Evolutionary conservation across 1,140 invertebrate species (phyloP), one percentile per base, ranked within the genome.

Genomic region (Campoletis sonorensis): DNA sequence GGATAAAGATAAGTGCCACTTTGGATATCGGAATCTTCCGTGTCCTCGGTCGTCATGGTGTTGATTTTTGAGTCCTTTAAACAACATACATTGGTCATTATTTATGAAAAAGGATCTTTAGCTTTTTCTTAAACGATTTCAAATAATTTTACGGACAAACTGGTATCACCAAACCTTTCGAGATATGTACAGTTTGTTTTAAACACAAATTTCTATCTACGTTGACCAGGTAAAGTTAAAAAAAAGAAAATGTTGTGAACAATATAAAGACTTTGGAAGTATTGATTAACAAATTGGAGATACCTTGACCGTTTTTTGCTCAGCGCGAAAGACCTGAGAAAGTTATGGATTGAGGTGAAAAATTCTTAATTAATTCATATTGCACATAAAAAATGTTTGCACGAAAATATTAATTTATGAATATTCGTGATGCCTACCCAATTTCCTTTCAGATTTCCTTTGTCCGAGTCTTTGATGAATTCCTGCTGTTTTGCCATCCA

Each of bases 401-500:
- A n/a, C 71, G 27, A 27, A 16, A 26, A 40, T 73, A 11, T 33
- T 45, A 51, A n/a, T n/a, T n/a, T n/a, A n/a, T n/a, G n/a, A n/a
- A 51, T 54, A 75, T 51, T 75, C 30, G 79, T 40, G 40, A 82
- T 11, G 81, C 85, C 85, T 86, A 92, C 92, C 91, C 91, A 92
- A 80, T 93, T 92, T 83, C 90, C 91, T 80, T 90, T 91, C 18
- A 92, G 86, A 81, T 89, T 92, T 87, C 84, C 90, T 87, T 92
- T 91, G 49, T 90, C 91, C 64, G 89, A 89, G 79, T 91, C 89
- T 45, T 93, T 93, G 26, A 92, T 93, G 82, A 93, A 94, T 82
- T 95, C 94, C 88, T 98, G 97, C 85, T 98, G 97, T 86, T 97
- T 96, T 0, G 96, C 96, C 97, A 98, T 98, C 98, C 98, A 98